Base-by-base conservation (phyloP, 2,797 vertebrate genomes). In the Nothura maculosa region DNA sequence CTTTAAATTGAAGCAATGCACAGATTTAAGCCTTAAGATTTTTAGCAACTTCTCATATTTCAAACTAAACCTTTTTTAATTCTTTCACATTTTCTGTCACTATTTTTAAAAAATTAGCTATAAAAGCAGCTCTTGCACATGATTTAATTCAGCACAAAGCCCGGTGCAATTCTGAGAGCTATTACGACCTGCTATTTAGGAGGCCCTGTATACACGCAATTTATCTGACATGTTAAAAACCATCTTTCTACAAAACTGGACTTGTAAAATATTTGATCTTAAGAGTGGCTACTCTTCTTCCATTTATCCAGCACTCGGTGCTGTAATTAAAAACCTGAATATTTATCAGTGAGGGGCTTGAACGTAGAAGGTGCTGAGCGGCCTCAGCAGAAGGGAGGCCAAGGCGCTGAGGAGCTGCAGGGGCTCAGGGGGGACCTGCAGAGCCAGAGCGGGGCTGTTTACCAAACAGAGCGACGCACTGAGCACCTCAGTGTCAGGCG, bases 51-150 rank as follows among this genome's bases (percentile, higher is more conserved):
- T 78, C 43, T 81, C 77, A 27, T 55, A 85, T 77, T 89, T 92
- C 93, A 91, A 77, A 62, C 27, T 81, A 73, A 75, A 88, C 89
- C 83, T 73, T 85, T 77, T 83, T 85, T 86, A 40, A 76, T 94
- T 67, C 60, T 92, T 84, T 80, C 38, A 89, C 30, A 63, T 85
- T 83, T 85, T 95, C 87, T 83, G 58, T 77, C 60, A 63, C 48
- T 25, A 27, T 62, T 91, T 88, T 73, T 84, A 96, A 96, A 96
- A 67, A 95, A 77, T 87, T 93, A 89, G 85, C 88, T 87, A 36
- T 50, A 81, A 80, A 85, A 63, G 50, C 30, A 92, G 62, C 28
- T 82, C 83, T 67, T 85, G 50, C 86, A 84, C 75, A 75, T 27
- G 62, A 81, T 67, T 92, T 86, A 90, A 96, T 92, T 94, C 91